Evolutionary conservation across 2,888 invertebrate species (phyloP), one percentile per base, ranked within the genome.

Genomic region (Trachelus tabidus): DNA sequence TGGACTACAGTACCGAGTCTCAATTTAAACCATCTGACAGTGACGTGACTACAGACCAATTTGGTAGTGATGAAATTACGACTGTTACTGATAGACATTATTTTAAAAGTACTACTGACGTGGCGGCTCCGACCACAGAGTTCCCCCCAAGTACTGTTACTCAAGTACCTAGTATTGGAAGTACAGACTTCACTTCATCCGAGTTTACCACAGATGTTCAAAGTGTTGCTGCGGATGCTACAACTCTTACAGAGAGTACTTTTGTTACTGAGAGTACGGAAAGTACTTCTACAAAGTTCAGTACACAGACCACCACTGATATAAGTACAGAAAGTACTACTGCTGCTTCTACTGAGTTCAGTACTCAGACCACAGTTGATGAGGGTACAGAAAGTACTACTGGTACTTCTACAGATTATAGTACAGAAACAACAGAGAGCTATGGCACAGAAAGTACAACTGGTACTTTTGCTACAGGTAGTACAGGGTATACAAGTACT

Each of bases 401-500:
- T 37, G 77, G 76, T 73, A 79, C 79, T 71, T 75, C 69, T 30
- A 69, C 76, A 34, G 69, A 76, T 12, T 30, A 68, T 76, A 71
- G 30, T 15, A 78, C 77, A 30, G 77, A 75, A 34, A 71, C 71
- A 34, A 35, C 74, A 56, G 73, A 76, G 76, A 76, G 68, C 15
- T 76, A 74, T 33, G 34, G 11, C 56, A 34, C 31, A 30, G 69
- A 75, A 68, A 81, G 77, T 34, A 71, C 79, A 56, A 68, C 77
- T 34, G 76, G 78, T 73, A 79, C 79, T 73, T 75, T 37, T n/a
- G 68, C 75, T 12, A 77, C 79, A 23, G 77, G 75, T 33, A 56
- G 73, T 15, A 69, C 75, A 31, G 73, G 74, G 75, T 76, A 73
- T 33, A 77, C 79, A 69, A 76, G 75, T 56, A 81, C 68, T 37